phyloP scores from a whole-genome alignment of 2,888 invertebrate genomes.

The Cenopis cana region DNA sequence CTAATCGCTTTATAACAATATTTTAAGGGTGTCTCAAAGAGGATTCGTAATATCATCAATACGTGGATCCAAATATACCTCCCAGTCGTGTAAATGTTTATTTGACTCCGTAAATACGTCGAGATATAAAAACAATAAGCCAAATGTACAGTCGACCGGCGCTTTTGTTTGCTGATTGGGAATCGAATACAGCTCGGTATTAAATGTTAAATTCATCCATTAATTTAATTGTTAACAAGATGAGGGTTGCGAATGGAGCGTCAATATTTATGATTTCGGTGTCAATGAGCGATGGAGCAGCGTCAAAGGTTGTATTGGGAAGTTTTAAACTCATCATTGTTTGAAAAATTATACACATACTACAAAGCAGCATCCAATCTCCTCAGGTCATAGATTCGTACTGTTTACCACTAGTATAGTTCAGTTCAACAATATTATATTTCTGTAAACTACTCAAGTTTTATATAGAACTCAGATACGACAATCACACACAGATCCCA shows the following conservation, averaged over 20 bases:
- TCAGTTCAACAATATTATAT: too few relatives aligned
- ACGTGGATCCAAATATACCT: neutral
- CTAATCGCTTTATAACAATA: too few relatives aligned
- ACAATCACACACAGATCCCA: too few relatives aligned
- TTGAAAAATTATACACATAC: neutral
- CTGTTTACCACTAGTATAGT: too few relatives aligned
- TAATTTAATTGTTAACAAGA: slow-evolving; percentile 29
- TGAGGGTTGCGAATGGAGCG: neutral
- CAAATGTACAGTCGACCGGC: slow-evolving; percentile 22
- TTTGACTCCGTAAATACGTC: slow-evolving; percentile 14
- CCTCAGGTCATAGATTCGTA: too few relatives aligned
- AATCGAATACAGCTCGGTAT: slow-evolving; percentile 28
- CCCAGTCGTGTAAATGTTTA: slow-evolving; percentile 23
- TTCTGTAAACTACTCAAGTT: too few relatives aligned
- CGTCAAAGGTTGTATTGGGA: neutral
- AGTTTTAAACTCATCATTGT: neutral
- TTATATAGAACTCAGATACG: too few relatives aligned
- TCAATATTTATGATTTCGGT: slow-evolving; percentile 3
- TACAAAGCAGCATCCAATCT: too few relatives aligned
- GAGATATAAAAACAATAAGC: slow-evolving; percentile 31
- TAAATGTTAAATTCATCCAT: slow-evolving; percentile 31
- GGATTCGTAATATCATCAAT: neutral
- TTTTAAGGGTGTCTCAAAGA: too few relatives aligned
- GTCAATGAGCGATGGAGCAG: neutral
- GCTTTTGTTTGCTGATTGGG: slow-evolving; percentile 28